Evolutionary conservation across 2,888 invertebrate genomes (phyloP), one percentile per base, ranked within the genome.

Genomic region (Drosophila lacicola): DNA sequence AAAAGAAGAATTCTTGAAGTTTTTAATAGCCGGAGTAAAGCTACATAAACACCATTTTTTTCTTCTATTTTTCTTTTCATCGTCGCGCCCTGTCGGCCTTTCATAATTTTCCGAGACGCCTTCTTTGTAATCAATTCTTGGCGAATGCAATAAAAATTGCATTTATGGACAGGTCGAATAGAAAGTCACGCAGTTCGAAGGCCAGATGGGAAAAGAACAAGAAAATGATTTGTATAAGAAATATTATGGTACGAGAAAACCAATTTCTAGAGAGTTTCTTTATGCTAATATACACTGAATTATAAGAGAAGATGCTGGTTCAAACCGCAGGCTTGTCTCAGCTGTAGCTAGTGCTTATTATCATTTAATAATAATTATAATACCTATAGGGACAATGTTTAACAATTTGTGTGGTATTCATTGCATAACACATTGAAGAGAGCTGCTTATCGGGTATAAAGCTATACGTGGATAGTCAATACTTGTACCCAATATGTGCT

Each of bases 391-490:
- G 25, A 37, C 42, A 42, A 54, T 42, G n/a, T 34, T 37, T 39
- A 25, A 14, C 46, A 37, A 10, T 45, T 58, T 25, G 51, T 41
- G 42, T 36, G 51, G 41, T 47, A 44, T 47, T 50, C 37, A 60
- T 84, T 88, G 80, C 74, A 70, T 85, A 85, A 82, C 55, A 51
- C 29, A 55, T 64, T n/a, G 53, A 68, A 57, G 17, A n/a, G 56
- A 34, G n/a, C 14, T n/a, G 65, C 76, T 76, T 82, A 85, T 88
- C 82, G 65, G 57, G 36, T 66, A 55, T 50, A 55, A 11, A 14
- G 34, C 13, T 47, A 19, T 63, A 70, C 41, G 49, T 77, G 47
- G 55, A 17, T 58, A 63, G 53, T 73, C 77, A 49, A 77, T 73
- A 62, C 42, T 37, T 13, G 44, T 41, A 46, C 19, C 42, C 50